Conservation (phyloP, 2,113 vertebrate species). For the Atrichornis clamosus region DNA sequence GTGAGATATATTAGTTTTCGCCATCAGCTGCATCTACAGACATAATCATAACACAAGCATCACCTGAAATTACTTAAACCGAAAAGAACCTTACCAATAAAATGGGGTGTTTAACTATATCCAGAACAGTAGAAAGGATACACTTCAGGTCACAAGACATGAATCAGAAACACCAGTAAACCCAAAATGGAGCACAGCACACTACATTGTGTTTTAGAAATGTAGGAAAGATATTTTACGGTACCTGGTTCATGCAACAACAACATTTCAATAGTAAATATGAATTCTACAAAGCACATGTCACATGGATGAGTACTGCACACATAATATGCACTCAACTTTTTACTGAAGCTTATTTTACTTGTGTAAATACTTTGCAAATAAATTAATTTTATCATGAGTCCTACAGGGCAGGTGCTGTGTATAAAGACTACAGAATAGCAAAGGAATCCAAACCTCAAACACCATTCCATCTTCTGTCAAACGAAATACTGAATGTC, state of each 20-base stretch:
- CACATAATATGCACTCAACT: not conserved
- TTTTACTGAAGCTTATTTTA: not conserved
- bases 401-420: fast-evolving
- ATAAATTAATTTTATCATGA: not conserved
- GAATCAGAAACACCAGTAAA: not conserved
- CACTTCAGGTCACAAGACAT: not conserved
- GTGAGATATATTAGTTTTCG: not conserved
- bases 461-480: not conserved
- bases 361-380: not conserved
- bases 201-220: not conserved
- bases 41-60: not conserved
- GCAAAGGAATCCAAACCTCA: not conserved
- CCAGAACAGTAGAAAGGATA: not conserved
- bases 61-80: not conserved
- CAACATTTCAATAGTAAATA: not conserved
- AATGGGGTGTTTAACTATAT: not conserved
- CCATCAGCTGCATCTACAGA: not conserved
- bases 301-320: not conserved
- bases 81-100: not conserved
- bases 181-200: not conserved
- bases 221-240: not conserved
- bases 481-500: not conserved
- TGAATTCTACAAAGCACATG: not conserved
- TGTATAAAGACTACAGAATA: not conserved
- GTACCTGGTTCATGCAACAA: not conserved